Base-by-base conservation (phyloP, 2,888 invertebrate species). In the Mechanitis messenoides region DNA sequence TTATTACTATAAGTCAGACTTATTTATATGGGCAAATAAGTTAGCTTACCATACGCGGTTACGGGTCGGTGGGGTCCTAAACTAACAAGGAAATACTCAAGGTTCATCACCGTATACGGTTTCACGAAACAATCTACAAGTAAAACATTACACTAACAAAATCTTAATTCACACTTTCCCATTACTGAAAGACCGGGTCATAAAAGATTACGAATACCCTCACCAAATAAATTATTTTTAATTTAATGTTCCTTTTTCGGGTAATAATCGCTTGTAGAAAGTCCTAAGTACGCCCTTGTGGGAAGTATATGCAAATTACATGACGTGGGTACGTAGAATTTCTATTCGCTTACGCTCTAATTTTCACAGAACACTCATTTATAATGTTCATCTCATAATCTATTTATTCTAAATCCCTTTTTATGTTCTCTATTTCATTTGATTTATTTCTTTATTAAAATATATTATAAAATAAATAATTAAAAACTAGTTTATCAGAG, bases 51-150 rank as follows among this genome's bases (percentile, higher is more conserved):
- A 67, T 70, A 71, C 67, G 68, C 66, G 65, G 67, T 68, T 64
- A 62, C 63, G 47, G 65, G 58, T 60, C 54, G 67, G 60, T 64
- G 62, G 62, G 61, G 61, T 71, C 70, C 71, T 72, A 72, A 72
- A 70, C 69, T 60, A 71, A 72, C 71, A 72, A 66, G 61, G 58
- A 53, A 66, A 65, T 61, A 66, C 65, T 71, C 63, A 56, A 64
- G 66, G 60, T 58, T 63, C 67, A 60, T 63, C 63, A 61, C 61
- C 55, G 54, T 58, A 50, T 57, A 60, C 54, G 55, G 59, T 59
- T 58, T 64, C 58, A 59, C 58, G 60, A 55, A 64, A 66, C 65
- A 66, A 67, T 56, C 58, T 53, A 62, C 60, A 63, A 68, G 64
- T 61, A 65, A 63, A 67, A 66, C 63, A 66, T 68, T 66, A 63